Evolutionary conservation across 2,888 invertebrate genomes (phyloP), one percentile per base, ranked within the genome.

Genomic region (Nebria brevicollis): DNA sequence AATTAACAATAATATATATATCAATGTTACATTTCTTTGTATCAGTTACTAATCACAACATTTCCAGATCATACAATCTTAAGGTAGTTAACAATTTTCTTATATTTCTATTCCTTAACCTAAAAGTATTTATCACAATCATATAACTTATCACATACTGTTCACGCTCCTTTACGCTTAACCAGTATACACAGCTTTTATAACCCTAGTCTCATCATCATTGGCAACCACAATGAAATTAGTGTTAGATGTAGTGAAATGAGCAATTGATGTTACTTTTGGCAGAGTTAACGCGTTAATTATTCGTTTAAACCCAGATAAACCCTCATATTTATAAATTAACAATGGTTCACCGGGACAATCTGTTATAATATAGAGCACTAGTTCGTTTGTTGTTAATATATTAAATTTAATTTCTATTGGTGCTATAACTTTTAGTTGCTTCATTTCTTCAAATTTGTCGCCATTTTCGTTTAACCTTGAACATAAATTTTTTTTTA

Each of bases 251-350:
- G 84, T 84, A 68, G 84, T 84, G 82, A 88, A 87, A 20, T 68
- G 70, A 70, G 6, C 64, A 41, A 80, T 54, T 64, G 34, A 25
- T 75, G 13, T 54, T 26, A 75, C 70, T 43, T 34, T 42, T 20
- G 83, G 77, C 66, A 86, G 82, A 26, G 85, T 85, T 1, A 85
- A 83, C 8, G 84, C 85, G 5, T 84, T 82, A 42, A 86, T 84
- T 84, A 85, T 85, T 81, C 84, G 83, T 72, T 79, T 83, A 83
- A 91, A 91, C 5, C 90, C 89, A 43, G 86, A 84, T 8, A 90
- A 86, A 0, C 91, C 91, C 82, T 87, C 86, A 76, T 89, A 90
- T 73, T 87, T 86, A 84, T 89, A 91, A 41, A 90, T 86, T 7
- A 87, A 84, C 25, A 91, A 84, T 1, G 90, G 87, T 82, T 89